phyloP scores from a whole-genome alignment of 2,888 invertebrate species.

The Chouioia cunea region DNA sequence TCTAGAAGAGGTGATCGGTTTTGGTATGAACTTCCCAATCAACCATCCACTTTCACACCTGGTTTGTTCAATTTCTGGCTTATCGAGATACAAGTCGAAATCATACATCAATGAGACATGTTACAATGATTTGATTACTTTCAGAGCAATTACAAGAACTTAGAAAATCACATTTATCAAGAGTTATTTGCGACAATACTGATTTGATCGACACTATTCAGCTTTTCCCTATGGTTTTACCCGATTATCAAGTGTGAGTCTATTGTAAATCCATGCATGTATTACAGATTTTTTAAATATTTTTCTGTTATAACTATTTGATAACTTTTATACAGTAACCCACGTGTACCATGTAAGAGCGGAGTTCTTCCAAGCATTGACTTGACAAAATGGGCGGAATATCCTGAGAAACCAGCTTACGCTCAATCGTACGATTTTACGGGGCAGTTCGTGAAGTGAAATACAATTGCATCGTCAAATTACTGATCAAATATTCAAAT shows the following conservation, averaged over 20 bases:
- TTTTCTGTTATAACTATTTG: neutral
- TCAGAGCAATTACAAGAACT: slow-evolving; percentile 86
- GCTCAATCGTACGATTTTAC: slow-evolving; percentile 27
- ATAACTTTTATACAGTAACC: slow-evolving; percentile 77
- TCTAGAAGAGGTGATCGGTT: slow-evolving; percentile 91
- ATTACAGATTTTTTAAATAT: neutral
- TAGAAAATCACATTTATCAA: slow-evolving; percentile 83
- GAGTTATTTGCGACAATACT: slow-evolving; percentile 92
- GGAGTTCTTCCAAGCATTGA: slow-evolving; percentile 90
- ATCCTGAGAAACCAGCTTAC: slow-evolving; percentile 67
- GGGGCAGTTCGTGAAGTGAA: slow-evolving; percentile 40
- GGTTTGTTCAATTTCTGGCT: slow-evolving; percentile 61
- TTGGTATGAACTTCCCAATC: slow-evolving; percentile 94
- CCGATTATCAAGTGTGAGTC: slow-evolving; percentile 93
- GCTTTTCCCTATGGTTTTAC: slow-evolving; percentile 91
- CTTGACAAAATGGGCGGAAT: slow-evolving; percentile 91
- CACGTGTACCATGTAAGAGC: slow-evolving; percentile 92
- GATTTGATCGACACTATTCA: slow-evolving; percentile 93
- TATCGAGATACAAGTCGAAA: neutral
- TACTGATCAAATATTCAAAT: neutral
- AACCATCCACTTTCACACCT: slow-evolving; percentile 89
- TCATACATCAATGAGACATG: neutral
- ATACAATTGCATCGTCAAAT: neutral
- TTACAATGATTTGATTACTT: slow-evolving; percentile 9
- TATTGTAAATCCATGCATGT: neutral